Percentiles rank a stretch among this genome's conserved stretches.
phyloP scores from a whole-genome alignment of 2,113 vertebrate genomes.

The Petrocephalus zakoni region DNA sequence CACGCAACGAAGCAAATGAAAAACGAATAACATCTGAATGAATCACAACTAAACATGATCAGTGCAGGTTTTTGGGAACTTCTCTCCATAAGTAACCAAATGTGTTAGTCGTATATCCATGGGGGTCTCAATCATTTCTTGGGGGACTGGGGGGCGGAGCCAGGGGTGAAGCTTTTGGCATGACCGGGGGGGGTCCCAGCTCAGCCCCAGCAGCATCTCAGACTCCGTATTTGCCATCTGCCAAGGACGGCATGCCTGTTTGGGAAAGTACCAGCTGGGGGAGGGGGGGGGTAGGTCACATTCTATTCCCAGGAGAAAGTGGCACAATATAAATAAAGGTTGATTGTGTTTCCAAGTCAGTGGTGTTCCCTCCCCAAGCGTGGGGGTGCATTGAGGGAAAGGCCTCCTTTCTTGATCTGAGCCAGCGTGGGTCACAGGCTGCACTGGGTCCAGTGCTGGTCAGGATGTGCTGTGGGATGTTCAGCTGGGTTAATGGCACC shows the following conservation, averaged over 20 bases:
- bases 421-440: background rate
- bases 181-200: constrained; percentile 27
- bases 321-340: background rate
- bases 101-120: constrained; percentile 31
- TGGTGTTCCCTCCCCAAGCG: background rate
- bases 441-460: background rate
- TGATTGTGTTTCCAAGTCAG: background rate
- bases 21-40: background rate
- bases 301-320: background rate
- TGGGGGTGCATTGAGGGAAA: background rate
- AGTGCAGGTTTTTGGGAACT: constrained; percentile 31
- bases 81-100: constrained; percentile 41
- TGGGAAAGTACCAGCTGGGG: background rate
- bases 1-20: background rate
- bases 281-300: background rate
- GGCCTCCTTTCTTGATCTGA: background rate
- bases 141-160: constrained; percentile 38
- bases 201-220: constrained; percentile 40
- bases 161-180: background rate
- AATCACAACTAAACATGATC: constrained; percentile 19
- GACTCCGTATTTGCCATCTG: constrained; percentile 36
- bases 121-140: constrained; percentile 39
- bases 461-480: background rate
- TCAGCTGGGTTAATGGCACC: background rate
- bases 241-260: background rate